A percentile compares a stretch with the other conserved stretches of the same genome.
Conservation (phyloP, 2,113 vertebrate genomes). For the Variabilichromis moorii region DNA sequence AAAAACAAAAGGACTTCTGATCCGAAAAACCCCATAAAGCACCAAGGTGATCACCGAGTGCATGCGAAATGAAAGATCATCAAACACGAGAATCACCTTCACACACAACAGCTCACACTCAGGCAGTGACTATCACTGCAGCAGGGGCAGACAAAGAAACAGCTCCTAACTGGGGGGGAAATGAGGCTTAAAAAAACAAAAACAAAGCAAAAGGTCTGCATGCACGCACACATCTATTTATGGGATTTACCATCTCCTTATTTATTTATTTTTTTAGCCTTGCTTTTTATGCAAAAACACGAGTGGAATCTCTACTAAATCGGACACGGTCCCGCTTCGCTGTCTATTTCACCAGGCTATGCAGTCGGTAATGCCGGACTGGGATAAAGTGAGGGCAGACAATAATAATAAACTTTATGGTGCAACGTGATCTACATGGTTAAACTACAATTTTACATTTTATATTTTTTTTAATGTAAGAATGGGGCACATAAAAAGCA, state of each 20-base stretch:
- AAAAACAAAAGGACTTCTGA: not conserved
- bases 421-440: not conserved
- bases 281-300: not conserved
- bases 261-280: not conserved
- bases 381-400: not conserved
- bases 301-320: not conserved
- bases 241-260: not conserved
- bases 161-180: not conserved
- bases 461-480: not conserved
- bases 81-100: not conserved
- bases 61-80: not conserved
- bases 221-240: not conserved
- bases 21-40: not conserved
- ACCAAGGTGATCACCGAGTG: not conserved
- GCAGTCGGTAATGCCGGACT: not conserved
- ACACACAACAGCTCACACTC: not conserved
- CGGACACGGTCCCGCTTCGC: not conserved
- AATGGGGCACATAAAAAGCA: not conserved
- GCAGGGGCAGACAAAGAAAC: slow-evolving; percentile 36
- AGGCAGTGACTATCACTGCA: not conserved
- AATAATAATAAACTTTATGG: not conserved
- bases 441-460: not conserved
- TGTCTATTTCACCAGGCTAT: not conserved
- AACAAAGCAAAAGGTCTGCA: not conserved
- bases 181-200: not conserved